phyloP scores from a whole-genome alignment of 37 sponge, comb jelly and placozoan species.

The Petrosia ficiformis region DNA sequence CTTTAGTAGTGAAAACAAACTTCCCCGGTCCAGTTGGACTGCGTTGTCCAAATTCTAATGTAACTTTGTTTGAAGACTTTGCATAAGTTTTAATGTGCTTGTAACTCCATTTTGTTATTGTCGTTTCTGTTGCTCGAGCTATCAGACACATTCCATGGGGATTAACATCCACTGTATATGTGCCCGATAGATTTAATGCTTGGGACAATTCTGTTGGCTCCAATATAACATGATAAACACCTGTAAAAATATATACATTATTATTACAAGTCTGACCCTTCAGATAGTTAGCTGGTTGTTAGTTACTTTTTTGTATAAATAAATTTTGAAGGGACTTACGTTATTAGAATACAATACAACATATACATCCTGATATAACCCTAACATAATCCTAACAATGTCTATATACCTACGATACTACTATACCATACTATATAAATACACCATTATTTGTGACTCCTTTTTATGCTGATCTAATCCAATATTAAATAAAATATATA shows the following conservation, averaged over 20 bases:
- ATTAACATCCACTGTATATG: constrained; percentile 34
- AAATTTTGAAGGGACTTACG: too few relatives aligned
- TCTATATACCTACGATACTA: too few relatives aligned
- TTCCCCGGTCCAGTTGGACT: constrained; percentile 19
- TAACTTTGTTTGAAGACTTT: constrained; percentile 39
- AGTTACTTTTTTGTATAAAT: too few relatives aligned
- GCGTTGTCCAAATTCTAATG: constrained; percentile 51
- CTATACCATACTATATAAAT: too few relatives aligned
- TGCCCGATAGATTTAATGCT: constrained; percentile 30
- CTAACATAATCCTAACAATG: too few relatives aligned
- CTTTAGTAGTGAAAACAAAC: constrained; percentile 34
- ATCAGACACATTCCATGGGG: constrained; percentile 27
- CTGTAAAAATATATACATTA: neutral
- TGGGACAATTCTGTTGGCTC: constrained; percentile 44
- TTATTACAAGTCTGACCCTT: neutral
- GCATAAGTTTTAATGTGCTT: constrained; percentile 50
- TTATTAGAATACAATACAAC: neutral
- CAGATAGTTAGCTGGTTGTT: neutral
- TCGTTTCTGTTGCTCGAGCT: constrained; percentile 2
- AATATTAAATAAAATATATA: too few relatives aligned
- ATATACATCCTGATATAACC: neutral
- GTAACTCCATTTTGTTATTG: constrained; percentile 40
- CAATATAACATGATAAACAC: constrained; percentile 38
- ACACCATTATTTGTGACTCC: too few relatives aligned
- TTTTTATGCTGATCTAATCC: too few relatives aligned